Evolutionary conservation across 2,888 invertebrate genomes (phyloP), one percentile per base, ranked within the genome.

Genomic region (Brachypterus glaber): DNA sequence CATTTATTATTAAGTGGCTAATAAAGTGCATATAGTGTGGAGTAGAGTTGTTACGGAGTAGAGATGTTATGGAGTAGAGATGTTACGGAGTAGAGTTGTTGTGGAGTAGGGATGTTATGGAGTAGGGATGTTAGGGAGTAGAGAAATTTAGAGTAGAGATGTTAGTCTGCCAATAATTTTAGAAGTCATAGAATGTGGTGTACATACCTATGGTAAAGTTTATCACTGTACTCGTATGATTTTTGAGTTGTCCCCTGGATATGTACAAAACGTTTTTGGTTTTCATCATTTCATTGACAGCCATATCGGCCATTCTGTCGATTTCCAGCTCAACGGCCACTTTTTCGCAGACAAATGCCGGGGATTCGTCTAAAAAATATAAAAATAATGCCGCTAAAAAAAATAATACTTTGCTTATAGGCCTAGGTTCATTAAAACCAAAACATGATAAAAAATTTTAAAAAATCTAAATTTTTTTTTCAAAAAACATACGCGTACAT

Each of bases 321-420:
- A 93, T 75, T 60, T 92, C 91, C 49, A 92, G 74, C 60, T 92
- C 91, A 17, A 93, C 76, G 3, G 83, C 82, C 33, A 95, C 86
- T 59, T 84, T 83, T 66, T 93, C 91, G 63, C 93, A 95, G 2
- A 91, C 73, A 68, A 95, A 93, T 2, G 93, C 86, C 0, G 92
- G 89, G 1, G 83, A 81, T 58, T 88, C 87, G 33, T 80, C 72
- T 42, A 74, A 71, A 44, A 77, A 72, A 27, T n/a, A n/a, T n/a
- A n/a, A n/a, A n/a, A n/a, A n/a, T n/a, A n/a, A n/a, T n/a, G n/a
- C n/a, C n/a, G n/a, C n/a, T n/a, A n/a, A n/a, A n/a, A n/a, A n/a
- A n/a, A n/a, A n/a, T n/a, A n/a, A n/a, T n/a, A n/a, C n/a, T n/a
- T n/a, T n/a, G n/a, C n/a, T n/a, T n/a, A n/a, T n/a, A n/a, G n/a